A percentile compares a stretch with the other conserved stretches of the same genome.
Evolutionary conservation across 2,888 invertebrate species (phyloP).

Genomic region (Phengaris arion): DNA sequence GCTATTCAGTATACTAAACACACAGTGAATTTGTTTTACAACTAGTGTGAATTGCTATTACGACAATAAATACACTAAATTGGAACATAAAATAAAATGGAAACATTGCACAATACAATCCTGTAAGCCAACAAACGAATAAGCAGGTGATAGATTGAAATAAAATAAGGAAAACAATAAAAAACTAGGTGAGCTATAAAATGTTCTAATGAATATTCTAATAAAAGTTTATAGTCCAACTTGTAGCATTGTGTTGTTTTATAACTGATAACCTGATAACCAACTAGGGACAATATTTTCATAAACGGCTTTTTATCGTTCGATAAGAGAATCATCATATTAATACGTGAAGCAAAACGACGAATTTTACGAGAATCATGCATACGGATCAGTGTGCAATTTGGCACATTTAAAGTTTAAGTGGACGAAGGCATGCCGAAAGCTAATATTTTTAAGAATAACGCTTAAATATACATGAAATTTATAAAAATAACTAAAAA

Average conservation of each 20-base stretch:
- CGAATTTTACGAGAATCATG: too few species aligned
- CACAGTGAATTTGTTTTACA: background rate
- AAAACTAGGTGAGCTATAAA: slow-evolving; percentile 9
- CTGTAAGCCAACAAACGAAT: background rate
- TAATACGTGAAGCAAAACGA: background rate
- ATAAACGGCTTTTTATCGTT: background rate
- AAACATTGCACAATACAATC: background rate
- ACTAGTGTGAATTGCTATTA: background rate
- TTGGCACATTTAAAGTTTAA: too few species aligned
- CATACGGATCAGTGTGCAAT: too few species aligned
- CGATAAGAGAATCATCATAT: background rate
- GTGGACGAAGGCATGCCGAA: too few species aligned
- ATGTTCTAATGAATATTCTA: background rate
- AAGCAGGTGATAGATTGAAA: slow-evolving; percentile 9
- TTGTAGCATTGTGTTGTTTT: background rate
- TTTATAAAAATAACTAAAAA: too few species aligned
- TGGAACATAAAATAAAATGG: background rate
- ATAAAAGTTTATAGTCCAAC: slow-evolving; percentile 5
- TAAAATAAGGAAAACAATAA: slow-evolving; percentile 3
- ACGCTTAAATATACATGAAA: too few species aligned
- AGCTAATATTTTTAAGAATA: too few species aligned
- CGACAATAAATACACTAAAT: background rate
- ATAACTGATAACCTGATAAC: too few species aligned
- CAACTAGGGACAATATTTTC: slow-evolving; percentile 1
- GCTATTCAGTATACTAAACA: too few species aligned